A percentile compares a stretch with the other conserved stretches of the same genome.
Conservation (phyloP, 2,888 invertebrate genomes). For the Torymus tubicola region DNA sequence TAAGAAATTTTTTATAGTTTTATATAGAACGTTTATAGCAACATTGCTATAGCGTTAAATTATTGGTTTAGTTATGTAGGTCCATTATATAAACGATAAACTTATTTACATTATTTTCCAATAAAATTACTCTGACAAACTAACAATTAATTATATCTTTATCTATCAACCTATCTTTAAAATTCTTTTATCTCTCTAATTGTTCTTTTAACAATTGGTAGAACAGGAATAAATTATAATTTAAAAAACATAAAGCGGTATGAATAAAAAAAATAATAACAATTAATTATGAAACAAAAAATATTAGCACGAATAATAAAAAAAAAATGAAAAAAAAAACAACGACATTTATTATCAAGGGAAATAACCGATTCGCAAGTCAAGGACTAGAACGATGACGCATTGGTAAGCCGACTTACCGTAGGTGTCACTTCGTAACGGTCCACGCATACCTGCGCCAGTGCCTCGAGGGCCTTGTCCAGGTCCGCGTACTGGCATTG, state of each 20-base stretch:
- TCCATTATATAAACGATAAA: slow-evolving; percentile 2
- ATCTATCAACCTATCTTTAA: neutral
- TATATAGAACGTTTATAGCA: slow-evolving; percentile 23
- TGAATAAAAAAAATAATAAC: slow-evolving; percentile 19
- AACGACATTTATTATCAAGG: slow-evolving; percentile 13
- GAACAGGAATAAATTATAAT: slow-evolving; percentile 43
- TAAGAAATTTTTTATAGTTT: slow-evolving; percentile 14
- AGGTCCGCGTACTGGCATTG: slow-evolving; percentile 82
- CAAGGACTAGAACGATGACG: slow-evolving; percentile 30
- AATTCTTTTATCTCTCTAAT: neutral
- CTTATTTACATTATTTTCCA: too few relatives aligned
- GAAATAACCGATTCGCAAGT: slow-evolving; percentile 38
- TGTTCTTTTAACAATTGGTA: slow-evolving; percentile 22
- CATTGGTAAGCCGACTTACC: slow-evolving; percentile 82
- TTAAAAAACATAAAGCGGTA: slow-evolving; percentile 26
- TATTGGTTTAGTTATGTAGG: neutral
- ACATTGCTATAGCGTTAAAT: neutral
- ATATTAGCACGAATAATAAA: slow-evolving; percentile 39
- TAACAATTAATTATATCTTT: neutral
- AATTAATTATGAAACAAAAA: slow-evolving; percentile 33
- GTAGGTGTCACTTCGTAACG: slow-evolving; percentile 88
- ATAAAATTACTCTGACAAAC: too few relatives aligned
- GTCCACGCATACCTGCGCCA: slow-evolving; percentile 81
- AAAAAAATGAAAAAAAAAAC: slow-evolving; percentile 40
- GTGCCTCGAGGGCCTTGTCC: slow-evolving; percentile 77